Conservation (phyloP, 2,113 vertebrate species). For the Cyphomyrus plagiostoma region DNA sequence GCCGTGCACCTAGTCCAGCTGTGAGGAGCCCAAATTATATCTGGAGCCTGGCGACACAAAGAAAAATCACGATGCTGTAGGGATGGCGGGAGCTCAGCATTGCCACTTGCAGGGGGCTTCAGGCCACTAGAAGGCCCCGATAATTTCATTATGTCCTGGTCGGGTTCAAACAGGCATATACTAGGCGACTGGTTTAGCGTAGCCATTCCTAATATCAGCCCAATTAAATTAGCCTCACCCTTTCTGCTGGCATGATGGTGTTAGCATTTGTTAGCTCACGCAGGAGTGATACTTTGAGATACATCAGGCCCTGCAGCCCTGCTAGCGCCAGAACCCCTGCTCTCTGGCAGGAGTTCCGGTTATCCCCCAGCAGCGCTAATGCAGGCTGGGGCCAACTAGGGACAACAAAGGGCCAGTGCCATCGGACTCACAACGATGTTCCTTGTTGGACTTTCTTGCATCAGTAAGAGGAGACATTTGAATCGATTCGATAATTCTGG, state of each 20-base stretch:
- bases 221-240: neutral
- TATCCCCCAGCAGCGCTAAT: neutral
- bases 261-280: neutral
- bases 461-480: neutral
- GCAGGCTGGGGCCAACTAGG: neutral
- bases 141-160: slow-evolving; percentile 1
- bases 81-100: neutral
- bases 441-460: neutral
- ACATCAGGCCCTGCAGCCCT: neutral
- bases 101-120: neutral
- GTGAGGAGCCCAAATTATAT: neutral
- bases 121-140: no score
- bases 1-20: neutral
- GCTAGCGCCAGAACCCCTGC: neutral
- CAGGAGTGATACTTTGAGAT: neutral
- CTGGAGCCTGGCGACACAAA: neutral
- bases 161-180: neutral
- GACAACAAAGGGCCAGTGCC: neutral
- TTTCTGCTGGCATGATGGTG: neutral
- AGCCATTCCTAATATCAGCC: neutral
- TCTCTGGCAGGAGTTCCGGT: neutral
- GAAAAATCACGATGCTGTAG: neutral
- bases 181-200: neutral
- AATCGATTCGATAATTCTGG: neutral
- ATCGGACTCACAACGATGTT: neutral